Conservation (phyloP, 2,113 vertebrate genomes). For the Mellivora capensis region DNA sequence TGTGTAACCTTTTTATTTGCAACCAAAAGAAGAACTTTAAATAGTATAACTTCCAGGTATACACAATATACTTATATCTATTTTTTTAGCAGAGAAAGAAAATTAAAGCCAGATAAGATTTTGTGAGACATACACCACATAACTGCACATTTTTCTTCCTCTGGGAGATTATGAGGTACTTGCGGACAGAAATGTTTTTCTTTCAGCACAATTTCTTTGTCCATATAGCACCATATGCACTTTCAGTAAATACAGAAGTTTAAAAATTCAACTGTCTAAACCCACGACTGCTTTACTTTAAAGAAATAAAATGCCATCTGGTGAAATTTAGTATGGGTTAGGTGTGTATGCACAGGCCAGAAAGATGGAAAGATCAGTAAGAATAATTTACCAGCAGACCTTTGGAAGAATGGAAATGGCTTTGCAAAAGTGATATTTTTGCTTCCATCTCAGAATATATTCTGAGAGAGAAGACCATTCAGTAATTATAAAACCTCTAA, state of each 20-base stretch:
- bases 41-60: background rate
- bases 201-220: conserved; percentile 72
- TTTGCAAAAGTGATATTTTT: conserved; percentile 70
- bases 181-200: conserved; percentile 69
- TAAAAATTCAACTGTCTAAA: conserved; percentile 79
- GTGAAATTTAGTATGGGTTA: conserved; percentile 76
- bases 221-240: conserved; percentile 75
- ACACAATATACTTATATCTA: background rate
- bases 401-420: conserved; percentile 69
- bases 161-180: conserved; percentile 45
- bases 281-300: conserved; percentile 75
- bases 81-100: conserved; percentile 48
- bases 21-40: conserved; percentile 32
- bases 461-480: conserved; percentile 63
- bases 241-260: conserved; percentile 78
- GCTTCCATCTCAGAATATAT: conserved; percentile 64
- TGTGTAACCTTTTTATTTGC: conserved; percentile 40
- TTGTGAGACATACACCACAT: background rate
- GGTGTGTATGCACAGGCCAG: conserved; percentile 73
- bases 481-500: conserved; percentile 60
- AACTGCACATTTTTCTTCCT: conserved; percentile 38
- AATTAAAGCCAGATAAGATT: conserved; percentile 15
- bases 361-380: conserved; percentile 72
- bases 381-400: conserved; percentile 75
- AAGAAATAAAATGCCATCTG: conserved; percentile 75